phyloP scores from a whole-genome alignment of 2,113 vertebrate genomes.

The Periophthalmodon schlosseri region DNA sequence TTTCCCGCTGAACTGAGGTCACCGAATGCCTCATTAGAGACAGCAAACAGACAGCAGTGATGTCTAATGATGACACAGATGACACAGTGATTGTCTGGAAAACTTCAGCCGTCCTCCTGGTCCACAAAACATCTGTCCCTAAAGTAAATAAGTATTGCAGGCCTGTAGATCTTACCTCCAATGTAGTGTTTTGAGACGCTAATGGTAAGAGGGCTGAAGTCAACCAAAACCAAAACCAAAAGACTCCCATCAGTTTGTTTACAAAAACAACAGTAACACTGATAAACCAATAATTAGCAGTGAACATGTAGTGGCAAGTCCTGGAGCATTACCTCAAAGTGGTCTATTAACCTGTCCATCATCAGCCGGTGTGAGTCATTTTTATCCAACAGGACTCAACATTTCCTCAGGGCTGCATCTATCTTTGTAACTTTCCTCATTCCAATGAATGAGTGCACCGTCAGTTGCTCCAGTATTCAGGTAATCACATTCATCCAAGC shows the following conservation, averaged over 20 bases:
- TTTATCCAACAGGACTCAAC: neutral
- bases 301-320: neutral
- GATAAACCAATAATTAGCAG: neutral
- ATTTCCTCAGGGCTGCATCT: neutral
- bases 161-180: neutral
- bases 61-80: conserved; percentile 1
- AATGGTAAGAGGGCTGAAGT: neutral
- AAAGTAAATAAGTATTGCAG: neutral
- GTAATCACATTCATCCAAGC: too few relatives aligned
- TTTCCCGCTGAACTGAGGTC: neutral
- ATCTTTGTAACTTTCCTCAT: neutral
- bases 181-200: neutral
- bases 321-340: neutral
- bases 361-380: neutral
- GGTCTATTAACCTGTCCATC: neutral
- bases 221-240: neutral
- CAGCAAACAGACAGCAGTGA: conserved; percentile 1
- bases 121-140: neutral
- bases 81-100: neutral
- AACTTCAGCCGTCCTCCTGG: neutral
- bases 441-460: neutral
- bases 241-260: neutral
- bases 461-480: neutral
- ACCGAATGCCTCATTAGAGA: conserved; percentile 4
- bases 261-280: neutral